Evolutionary conservation across 2,888 invertebrate genomes (phyloP).

Genomic region (Copidosoma aretas): DNA sequence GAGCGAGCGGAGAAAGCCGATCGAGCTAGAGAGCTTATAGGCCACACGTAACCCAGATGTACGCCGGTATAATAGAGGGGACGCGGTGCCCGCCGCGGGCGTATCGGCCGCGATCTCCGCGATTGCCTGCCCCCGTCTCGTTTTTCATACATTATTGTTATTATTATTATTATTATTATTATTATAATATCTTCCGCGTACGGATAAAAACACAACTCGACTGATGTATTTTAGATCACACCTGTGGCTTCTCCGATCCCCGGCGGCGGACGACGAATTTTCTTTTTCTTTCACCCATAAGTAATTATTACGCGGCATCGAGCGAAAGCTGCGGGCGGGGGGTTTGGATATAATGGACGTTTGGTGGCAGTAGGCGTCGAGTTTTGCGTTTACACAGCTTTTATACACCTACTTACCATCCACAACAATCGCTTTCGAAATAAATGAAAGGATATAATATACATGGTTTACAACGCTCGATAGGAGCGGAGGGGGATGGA

Average conservation of each 20-base stretch:
- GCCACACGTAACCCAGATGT: constrained; percentile 48
- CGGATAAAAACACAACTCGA: not conserved
- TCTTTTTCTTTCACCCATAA: not conserved
- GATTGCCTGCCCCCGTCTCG: constrained; percentile 6
- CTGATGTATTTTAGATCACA: no score
- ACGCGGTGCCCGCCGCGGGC: constrained; percentile 36
- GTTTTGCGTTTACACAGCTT: not conserved
- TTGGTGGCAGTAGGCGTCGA: not conserved
- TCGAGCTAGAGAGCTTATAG: not conserved
- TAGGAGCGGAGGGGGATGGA: not conserved
- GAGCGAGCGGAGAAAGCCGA: not conserved
- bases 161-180: no score
- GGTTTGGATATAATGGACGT: not conserved
- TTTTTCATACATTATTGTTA: no score
- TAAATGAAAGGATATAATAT: no score
- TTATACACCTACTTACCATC: not conserved
- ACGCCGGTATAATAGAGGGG: constrained; percentile 28
- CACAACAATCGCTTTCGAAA: not conserved
- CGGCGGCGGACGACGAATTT: no score
- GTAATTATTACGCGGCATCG: not conserved
- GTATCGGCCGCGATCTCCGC: constrained; percentile 26
- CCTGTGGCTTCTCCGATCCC: no score
- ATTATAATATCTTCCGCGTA: no score
- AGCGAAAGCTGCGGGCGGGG: not conserved
- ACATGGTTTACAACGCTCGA: not conserved